Base-by-base conservation (phyloP, 2,888 invertebrate genomes). In the Drosophila differens region DNA sequence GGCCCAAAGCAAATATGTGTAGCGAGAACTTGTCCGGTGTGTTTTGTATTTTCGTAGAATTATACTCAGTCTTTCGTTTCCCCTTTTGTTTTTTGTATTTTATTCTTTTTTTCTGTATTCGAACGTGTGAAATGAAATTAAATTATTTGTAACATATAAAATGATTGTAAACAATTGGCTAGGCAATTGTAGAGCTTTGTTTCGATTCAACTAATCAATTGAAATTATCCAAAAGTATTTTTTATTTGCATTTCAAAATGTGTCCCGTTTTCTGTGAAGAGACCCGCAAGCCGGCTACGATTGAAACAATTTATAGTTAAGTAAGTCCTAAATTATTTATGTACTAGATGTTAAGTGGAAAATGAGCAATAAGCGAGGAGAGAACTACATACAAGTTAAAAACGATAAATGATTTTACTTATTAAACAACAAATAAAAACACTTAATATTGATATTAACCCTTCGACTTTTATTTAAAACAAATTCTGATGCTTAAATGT, bases 221-320 rank as follows among this genome's bases (percentile, higher is more conserved):
- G 76, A 83, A 83, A 83, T 83, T 83, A 83, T 83, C 47, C 32
- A 73, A 81, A 79, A 83, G 79, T 85, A 85, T 85, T 83, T 72
- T 54, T 71, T 65, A 58, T 71, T 70, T 68, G 57, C 58, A 62
- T 70, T 75, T 67, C 51, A 22, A 70, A 25, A 53, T 64, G 58
- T 76, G 63, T 51, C 53, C 54, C 68, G 35, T 60, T 63, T 61
- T 49, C 19, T 72, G 59, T 64, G 33, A 60, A 55, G 58, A 68
- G 37, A 65, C 51, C 57, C 49, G 57, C 49, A 35, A 62, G 66
- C 54, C 41, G 65, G 75, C 70, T 66, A 74, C 69, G 47, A 71
- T 69, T 69, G 35, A 61, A 61, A 70, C 52, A 64, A 72, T 67
- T 79, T 82, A 54, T 57, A 83, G 65, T 61, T 67, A 55, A 70